Base-by-base conservation (phyloP, 2,888 invertebrate genomes). In the Halictus quadricinctus region DNA sequence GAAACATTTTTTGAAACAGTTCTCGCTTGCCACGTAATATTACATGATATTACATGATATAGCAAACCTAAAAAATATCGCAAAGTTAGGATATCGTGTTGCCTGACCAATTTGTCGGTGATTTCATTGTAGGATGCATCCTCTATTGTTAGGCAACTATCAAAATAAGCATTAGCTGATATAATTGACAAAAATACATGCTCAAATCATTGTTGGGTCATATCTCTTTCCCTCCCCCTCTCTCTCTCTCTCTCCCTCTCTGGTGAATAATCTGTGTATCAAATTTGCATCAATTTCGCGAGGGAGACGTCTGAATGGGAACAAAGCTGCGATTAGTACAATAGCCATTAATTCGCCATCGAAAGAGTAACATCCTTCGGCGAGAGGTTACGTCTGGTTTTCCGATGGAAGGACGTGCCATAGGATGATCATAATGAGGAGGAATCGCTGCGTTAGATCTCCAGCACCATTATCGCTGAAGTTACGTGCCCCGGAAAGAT, bases 401-500 rank as follows among this genome's bases (percentile, higher is more conserved):
- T 58, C 66, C n/a, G 15, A 54, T 18, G 21, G 75, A 79, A 80
- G 50, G 60, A 54, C 60, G n/a, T 21, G 54, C 21, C 36, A n/a
- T 7, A 54, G 46, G 58, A 81, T 36, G 15, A 64, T 58, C 50
- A 36, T 54, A 79, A 60, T 60, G n/a, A 69, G 64, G 29, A 58
- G 46, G 46, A 78, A 87, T 84, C 74, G 36, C 41, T 3, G 36
- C 25, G 29, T 77, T 79, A 54, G 80, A 81, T 79, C 75, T 78
- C 13, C 15, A 36, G 64, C 46, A 76, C 41, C 48, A 70, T 73
- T 86, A 86, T 83, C 77, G 41, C 58, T 50, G 58, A 72, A 80
- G 79, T 83, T 87, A 82, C 70, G 77, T 72, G 87, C 74, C 41
- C 78, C 75, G 69, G 79, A 75, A 75, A 70, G 64, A 75, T 58